Conservation (phyloP, 2,113 vertebrate genomes). For the Seriola dumerili region DNA sequence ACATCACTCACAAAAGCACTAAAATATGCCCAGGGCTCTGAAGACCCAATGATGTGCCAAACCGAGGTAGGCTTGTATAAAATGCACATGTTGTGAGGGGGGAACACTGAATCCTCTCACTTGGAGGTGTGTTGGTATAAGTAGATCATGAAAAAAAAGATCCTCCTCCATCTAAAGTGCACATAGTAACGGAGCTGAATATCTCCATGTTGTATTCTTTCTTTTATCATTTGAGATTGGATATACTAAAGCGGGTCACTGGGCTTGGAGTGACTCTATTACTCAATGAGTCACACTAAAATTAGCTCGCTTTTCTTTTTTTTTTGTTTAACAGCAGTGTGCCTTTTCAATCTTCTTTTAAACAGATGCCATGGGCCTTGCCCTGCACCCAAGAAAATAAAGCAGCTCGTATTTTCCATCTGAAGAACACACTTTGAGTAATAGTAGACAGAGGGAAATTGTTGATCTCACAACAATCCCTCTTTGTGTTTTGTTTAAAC, state of each 20-base stretch:
- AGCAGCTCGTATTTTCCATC: constrained; percentile 56
- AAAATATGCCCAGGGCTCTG: constrained; percentile 74
- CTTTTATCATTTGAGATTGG: constrained; percentile 60
- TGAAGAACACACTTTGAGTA: constrained; percentile 51
- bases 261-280: constrained; percentile 60
- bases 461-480: constrained; percentile 66
- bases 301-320: constrained; percentile 47
- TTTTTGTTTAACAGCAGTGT: constrained; percentile 13
- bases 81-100: constrained; percentile 50
- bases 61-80: constrained; percentile 59
- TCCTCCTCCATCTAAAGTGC: constrained; percentile 42
- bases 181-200: constrained; percentile 14
- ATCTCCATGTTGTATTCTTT: constrained; percentile 41
- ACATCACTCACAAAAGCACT: constrained; percentile 77
- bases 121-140: constrained; percentile 64
- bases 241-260: constrained; percentile 56
- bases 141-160: constrained; percentile 49
- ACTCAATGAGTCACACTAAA: constrained; percentile 59
- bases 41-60: constrained; percentile 72
- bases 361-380: constrained; percentile 65
- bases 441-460: constrained; percentile 58
- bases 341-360: constrained; percentile 64
- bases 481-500: constrained; percentile 52
- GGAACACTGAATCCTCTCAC: constrained; percentile 57
- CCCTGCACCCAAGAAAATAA: constrained; percentile 53